These are phyloP conservation scores for Chinchilla lanigera DNA, from an alignment of 2,113 vertebrate genomes.

Conservation along the genomic window DNA sequence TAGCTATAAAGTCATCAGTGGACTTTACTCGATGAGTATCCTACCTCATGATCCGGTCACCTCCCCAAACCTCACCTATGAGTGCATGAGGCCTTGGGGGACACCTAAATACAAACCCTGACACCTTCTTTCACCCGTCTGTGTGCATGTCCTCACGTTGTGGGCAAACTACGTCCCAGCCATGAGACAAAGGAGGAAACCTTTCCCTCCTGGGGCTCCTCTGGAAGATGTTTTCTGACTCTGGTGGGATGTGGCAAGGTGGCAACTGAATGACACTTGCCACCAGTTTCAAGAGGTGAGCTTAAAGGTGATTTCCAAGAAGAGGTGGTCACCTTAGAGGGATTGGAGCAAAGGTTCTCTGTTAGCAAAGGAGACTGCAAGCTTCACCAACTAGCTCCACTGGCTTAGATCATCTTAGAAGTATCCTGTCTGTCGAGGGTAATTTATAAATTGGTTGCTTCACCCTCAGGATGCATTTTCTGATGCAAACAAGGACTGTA, in stretches of 20 bases:
- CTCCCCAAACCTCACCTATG: background rate
- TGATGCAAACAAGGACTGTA: background rate
- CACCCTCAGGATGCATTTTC: background rate
- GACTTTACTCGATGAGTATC: background rate
- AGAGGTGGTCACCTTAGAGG: background rate
- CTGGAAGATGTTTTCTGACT: background rate
- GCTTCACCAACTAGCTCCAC: background rate
- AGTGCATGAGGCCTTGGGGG: background rate
- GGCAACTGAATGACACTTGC: background rate
- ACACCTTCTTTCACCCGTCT: background rate
- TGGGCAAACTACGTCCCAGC: background rate
- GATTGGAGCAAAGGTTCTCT: background rate
- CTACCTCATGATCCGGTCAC: background rate
- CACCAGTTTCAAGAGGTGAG: background rate
- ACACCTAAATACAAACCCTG: background rate
- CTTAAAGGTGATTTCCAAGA: background rate
- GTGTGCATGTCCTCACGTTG: background rate
- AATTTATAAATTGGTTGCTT: background rate
- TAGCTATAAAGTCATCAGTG: background rate
- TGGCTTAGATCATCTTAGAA: background rate
- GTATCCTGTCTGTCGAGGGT: background rate
- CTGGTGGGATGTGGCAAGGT: background rate
- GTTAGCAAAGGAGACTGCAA: background rate
- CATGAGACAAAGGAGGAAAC: background rate
- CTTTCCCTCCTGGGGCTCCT: background rate